A percentile compares a stretch with the other conserved stretches of the same genome.
Evolutionary conservation across 2,113 vertebrate genomes (phyloP).

Genomic region (Acanthisitta chloris): DNA sequence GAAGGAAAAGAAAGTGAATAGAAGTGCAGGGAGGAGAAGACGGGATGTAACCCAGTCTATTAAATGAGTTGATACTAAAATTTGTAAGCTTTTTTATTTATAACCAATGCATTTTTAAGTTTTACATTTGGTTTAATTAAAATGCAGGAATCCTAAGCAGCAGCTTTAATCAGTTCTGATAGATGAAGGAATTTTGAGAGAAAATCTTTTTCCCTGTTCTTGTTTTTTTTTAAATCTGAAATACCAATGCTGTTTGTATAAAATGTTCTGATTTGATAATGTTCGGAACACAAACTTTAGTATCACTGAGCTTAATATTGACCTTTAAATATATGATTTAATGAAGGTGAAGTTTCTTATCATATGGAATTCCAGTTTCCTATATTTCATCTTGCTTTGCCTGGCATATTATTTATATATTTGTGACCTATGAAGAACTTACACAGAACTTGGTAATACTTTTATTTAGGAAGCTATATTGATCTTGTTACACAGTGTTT

Average conservation of each 20-base stretch:
- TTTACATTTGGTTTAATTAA: neutral
- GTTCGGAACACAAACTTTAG: neutral
- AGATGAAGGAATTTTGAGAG: neutral
- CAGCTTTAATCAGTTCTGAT: neutral
- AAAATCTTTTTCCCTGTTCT: neutral
- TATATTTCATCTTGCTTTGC: neutral
- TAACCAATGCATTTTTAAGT: neutral
- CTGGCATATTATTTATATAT: neutral
- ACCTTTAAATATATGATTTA: neutral
- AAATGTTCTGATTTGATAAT: neutral
- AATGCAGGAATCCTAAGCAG: neutral
- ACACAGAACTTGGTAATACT: neutral
- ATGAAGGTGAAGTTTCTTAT: neutral
- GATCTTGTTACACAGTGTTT: neutral
- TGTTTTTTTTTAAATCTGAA: neutral
- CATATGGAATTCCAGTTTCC: neutral
- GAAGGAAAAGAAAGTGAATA: neutral
- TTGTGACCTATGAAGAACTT: neutral
- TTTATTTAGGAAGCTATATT: neutral
- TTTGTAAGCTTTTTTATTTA: neutral
- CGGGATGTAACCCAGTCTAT: neutral
- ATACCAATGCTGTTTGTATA: neutral
- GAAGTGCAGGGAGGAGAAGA: neutral
- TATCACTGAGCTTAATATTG: neutral
- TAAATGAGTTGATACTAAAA: neutral